Conservation (phyloP, 2,888 invertebrate species). For the Tupiocoris notatus region DNA sequence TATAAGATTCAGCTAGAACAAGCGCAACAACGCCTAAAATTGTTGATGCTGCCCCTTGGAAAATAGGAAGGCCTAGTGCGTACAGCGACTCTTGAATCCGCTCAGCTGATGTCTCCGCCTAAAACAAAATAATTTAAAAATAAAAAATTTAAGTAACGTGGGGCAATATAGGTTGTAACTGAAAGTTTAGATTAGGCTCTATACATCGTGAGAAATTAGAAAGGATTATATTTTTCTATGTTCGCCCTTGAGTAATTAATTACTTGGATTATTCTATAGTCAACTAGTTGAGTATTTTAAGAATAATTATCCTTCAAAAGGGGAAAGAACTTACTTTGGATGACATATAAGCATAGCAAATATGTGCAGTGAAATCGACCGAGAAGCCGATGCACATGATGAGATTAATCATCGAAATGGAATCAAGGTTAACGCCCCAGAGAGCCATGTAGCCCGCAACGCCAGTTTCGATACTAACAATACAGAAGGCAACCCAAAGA, state of each 20-base stretch:
- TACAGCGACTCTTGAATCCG: conserved; percentile 82
- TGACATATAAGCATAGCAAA: conserved; percentile 92
- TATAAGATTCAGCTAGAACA: conserved; percentile 86
- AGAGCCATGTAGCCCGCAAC: conserved; percentile 95
- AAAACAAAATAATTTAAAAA: conserved; percentile 4
- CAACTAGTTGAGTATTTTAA: no score
- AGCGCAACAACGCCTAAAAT: conserved; percentile 85
- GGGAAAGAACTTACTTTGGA: no score
- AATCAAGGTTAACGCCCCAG: conserved; percentile 91
- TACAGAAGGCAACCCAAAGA: conserved; percentile 92
- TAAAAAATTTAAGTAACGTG: no score
- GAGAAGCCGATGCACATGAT: conserved; percentile 97
- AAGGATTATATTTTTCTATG: no score
- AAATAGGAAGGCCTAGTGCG: conserved; percentile 83
- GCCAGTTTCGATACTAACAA: conserved; percentile 88
- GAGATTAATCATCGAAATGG: conserved; percentile 94
- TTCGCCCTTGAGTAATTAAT: no score
- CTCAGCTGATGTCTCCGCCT: conserved; percentile 70
- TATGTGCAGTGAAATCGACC: conserved; percentile 80
- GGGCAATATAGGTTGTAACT: no score
- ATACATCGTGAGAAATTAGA: no score
- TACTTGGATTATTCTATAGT: no score
- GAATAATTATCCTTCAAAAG: no score
- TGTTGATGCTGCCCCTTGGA: conserved; percentile 88
- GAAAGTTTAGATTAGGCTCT: no score